A percentile compares a stretch with the other conserved stretches of the same genome.
Evolutionary conservation across 1,140 invertebrate genomes (phyloP).

Genomic region (Brachionus koreanus): DNA sequence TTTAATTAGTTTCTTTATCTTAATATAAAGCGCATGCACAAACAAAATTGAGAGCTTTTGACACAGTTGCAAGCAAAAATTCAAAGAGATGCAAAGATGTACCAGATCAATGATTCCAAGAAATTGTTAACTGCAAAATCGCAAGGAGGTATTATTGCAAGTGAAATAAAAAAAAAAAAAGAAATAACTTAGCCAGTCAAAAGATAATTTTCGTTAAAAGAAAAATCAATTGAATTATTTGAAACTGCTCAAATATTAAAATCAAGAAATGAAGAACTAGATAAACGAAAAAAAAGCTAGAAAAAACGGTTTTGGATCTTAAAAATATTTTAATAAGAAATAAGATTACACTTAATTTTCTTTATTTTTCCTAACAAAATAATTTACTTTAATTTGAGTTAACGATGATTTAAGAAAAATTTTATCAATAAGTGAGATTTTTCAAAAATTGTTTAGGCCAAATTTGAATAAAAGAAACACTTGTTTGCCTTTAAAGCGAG

Average conservation of each 20-base stretch:
- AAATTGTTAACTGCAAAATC: not conserved
- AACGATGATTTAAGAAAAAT: not conserved
- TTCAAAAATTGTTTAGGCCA: not conserved
- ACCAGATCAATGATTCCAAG: too few relatives aligned
- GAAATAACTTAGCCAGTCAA: not conserved
- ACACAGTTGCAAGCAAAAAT: too few relatives aligned
- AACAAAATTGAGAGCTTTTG: too few relatives aligned
- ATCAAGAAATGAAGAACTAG: not conserved
- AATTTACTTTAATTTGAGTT: not conserved
- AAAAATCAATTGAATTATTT: not conserved
- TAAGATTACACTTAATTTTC: not conserved
- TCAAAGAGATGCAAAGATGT: not conserved
- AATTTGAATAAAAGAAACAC: not conserved
- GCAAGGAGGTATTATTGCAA: not conserved
- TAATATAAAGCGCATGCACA: too few relatives aligned
- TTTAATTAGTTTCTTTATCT: too few relatives aligned
- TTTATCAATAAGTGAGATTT: not conserved
- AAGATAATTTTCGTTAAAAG: not conserved
- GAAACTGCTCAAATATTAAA: not conserved
- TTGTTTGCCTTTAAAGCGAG: too few relatives aligned
- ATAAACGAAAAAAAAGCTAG: not conserved
- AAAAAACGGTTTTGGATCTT: not conserved
- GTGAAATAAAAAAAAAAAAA: not conserved
- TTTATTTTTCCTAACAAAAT: not conserved
- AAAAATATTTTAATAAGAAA: not conserved